These are phyloP conservation scores for Cyanistes caeruleus DNA, from an alignment of 2,113 vertebrate genomes.

Conservation along the genomic window DNA sequence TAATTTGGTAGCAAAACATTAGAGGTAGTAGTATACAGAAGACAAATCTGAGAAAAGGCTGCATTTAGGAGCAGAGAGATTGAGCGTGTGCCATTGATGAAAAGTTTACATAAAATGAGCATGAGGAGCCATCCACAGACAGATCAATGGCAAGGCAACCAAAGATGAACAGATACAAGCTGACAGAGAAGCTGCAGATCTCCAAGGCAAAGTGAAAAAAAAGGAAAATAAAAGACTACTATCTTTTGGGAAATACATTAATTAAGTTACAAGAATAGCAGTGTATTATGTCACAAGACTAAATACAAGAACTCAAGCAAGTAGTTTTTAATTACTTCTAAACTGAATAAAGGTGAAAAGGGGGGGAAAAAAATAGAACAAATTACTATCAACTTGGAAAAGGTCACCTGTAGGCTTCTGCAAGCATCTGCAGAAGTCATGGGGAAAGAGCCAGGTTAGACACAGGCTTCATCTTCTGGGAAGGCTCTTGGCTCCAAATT, in stretches of 20 bases:
- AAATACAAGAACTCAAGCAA: background rate
- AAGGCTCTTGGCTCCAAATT: background rate
- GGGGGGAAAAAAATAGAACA: background rate
- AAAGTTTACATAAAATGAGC: background rate
- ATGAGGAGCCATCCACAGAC: background rate
- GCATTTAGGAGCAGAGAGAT: background rate
- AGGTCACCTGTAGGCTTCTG: background rate
- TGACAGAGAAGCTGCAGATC: background rate
- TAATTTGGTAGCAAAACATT: background rate
- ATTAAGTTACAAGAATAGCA: background rate
- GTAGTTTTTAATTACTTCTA: background rate
- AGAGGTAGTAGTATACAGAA: background rate
- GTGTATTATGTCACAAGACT: background rate
- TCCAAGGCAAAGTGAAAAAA: background rate
- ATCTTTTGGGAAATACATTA: background rate
- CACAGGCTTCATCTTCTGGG: background rate
- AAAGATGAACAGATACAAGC: background rate
- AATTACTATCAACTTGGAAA: background rate
- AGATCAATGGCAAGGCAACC: background rate
- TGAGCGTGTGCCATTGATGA: background rate
- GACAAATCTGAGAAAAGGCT: background rate
- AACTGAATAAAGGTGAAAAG: background rate
- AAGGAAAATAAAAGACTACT: background rate
- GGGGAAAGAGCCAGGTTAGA: background rate
- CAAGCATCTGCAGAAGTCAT: background rate